Percentiles rank a stretch among this genome's conserved stretches.
Conservation (phyloP, 1,140 invertebrate species). For the Andricus grossulariae region DNA sequence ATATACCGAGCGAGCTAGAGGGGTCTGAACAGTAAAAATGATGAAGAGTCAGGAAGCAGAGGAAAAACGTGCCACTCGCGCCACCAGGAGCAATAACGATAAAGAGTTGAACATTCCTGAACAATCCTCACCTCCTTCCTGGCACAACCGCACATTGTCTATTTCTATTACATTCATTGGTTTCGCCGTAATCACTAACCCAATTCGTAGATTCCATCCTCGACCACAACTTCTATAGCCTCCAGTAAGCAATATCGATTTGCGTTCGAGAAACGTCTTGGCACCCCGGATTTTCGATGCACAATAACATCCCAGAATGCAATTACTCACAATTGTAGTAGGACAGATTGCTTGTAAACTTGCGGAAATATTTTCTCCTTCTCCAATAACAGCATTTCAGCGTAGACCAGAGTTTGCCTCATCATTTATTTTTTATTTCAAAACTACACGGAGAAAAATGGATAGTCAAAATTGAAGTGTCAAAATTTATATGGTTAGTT, state of each 20-base stretch:
- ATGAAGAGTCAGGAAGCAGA: neutral
- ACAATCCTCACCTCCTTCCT: neutral
- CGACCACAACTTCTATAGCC: too few relatives aligned
- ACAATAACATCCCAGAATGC: conserved; percentile 16
- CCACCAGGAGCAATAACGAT: neutral
- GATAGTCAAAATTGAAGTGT: too few relatives aligned
- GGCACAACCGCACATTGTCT: neutral
- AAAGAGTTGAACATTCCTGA: neutral
- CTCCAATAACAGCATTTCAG: neutral
- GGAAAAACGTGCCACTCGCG: neutral
- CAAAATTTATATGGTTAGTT: too few relatives aligned
- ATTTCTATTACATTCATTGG: conserved; percentile 21
- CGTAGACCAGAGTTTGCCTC: too few relatives aligned
- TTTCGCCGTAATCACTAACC: conserved; percentile 12
- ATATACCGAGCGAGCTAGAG: neutral
- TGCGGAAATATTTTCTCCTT: conserved; percentile 13
- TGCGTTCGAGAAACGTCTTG: conserved; percentile 15
- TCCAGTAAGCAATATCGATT: neutral
- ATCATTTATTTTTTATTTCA: too few relatives aligned
- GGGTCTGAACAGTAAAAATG: neutral
- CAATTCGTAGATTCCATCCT: neutral
- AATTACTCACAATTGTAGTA: conserved; percentile 12
- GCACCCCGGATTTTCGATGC: conserved; percentile 3
- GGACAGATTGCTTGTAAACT: neutral
- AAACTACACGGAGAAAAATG: too few relatives aligned